Evolutionary conservation across 1,140 invertebrate species (phyloP).

Genomic region (Ips nitidus): DNA sequence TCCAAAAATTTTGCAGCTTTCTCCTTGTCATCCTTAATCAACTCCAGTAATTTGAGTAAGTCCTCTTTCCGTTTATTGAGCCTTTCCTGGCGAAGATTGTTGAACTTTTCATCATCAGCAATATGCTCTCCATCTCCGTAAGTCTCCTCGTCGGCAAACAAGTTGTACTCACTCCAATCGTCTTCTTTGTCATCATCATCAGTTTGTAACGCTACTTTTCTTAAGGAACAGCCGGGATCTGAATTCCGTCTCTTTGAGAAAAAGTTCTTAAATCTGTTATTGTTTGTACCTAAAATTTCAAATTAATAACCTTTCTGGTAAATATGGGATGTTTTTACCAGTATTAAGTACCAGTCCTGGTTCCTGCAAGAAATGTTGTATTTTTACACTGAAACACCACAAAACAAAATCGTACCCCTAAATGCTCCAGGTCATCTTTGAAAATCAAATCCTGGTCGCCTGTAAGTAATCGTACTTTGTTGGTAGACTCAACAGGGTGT

Average conservation of each 20-base stretch:
- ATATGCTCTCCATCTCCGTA: background rate
- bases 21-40: background rate
- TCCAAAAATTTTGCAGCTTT: constrained; percentile 4
- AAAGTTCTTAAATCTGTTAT: background rate
- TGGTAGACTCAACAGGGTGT: constrained; percentile 77
- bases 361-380: background rate
- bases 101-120: background rate
- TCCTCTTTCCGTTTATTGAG: constrained; percentile 2
- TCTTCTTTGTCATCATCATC: background rate
- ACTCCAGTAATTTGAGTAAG: constrained; percentile 11
- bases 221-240: background rate
- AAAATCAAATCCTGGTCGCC: constrained; percentile 37
- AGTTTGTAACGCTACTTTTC: background rate
- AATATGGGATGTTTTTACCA: background rate
- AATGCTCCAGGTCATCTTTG: constrained; percentile 6
- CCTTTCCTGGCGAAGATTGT: constrained; percentile 5
- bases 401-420: background rate
- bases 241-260: background rate
- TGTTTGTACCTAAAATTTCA: background rate
- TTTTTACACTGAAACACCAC: no score
- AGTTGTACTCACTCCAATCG: constrained; percentile 8
- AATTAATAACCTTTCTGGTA: no score
- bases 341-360: background rate
- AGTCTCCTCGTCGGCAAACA: background rate
- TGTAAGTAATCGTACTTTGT: constrained; percentile 62